These are phyloP conservation scores for Celastrina argiolus DNA, from an alignment of 2,888 invertebrate genomes.

Conservation along the genomic window DNA sequence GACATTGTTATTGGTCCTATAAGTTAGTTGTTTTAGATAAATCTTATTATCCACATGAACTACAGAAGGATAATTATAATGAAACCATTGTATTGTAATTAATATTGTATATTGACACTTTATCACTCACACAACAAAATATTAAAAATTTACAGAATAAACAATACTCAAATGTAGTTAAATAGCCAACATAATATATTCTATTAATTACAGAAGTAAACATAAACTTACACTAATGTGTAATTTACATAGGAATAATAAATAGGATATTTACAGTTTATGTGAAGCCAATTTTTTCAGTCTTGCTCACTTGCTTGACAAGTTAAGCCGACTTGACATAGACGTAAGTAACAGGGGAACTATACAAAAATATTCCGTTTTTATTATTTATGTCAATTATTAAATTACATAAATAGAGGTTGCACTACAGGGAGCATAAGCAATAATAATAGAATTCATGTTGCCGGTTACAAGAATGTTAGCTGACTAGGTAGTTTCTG, in stretches of 20 bases:
- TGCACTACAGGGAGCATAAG: constrained; percentile 33
- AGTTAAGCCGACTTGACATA: constrained; percentile 32
- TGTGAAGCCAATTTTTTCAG: constrained; percentile 28
- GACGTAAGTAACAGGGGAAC: constrained; percentile 36
- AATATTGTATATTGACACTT: constrained; percentile 74
- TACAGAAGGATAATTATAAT: constrained; percentile 35
- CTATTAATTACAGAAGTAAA: constrained; percentile 64
- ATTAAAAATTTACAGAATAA: constrained; percentile 71
- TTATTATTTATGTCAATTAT: constrained; percentile 33
- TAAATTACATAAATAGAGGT: constrained; percentile 35
- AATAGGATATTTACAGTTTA: constrained; percentile 52
- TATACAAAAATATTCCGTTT: constrained; percentile 36
- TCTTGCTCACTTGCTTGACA: constrained; percentile 27
- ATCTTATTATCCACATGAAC: not conserved
- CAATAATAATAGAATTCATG: constrained; percentile 33
- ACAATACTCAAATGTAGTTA: constrained; percentile 64
- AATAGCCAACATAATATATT: constrained; percentile 70
- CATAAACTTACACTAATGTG: constrained; percentile 50
- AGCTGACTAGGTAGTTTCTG: constrained; percentile 57
- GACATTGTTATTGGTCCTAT: too few species aligned
- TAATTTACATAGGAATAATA: constrained; percentile 50
- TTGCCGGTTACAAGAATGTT: constrained; percentile 39
- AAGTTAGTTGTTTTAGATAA: not conserved
- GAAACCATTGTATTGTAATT: constrained; percentile 57
- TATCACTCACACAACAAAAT: constrained; percentile 72